Conservation (phyloP, 2,888 invertebrate species). For the Macrosoma leucophasiata region DNA sequence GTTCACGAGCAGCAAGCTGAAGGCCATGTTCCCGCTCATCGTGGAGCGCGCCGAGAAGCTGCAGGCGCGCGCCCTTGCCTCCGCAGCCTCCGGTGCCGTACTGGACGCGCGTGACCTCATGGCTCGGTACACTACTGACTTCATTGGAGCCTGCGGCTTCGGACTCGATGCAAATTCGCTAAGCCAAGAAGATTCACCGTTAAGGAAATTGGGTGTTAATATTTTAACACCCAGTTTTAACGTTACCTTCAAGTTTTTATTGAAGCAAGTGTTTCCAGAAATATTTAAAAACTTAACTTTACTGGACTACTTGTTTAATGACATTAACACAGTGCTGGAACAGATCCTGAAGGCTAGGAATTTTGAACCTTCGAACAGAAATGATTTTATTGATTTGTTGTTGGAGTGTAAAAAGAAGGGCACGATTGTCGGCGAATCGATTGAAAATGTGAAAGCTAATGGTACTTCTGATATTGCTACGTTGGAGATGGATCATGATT, state of each 20-base stretch:
- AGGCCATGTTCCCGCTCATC: conserved; percentile 51
- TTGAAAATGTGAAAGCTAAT: conserved; percentile 37
- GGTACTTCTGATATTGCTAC: conserved; percentile 34
- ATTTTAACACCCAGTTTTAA: conserved; percentile 29
- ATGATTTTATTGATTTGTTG: conserved; percentile 48
- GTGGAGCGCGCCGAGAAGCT: conserved; percentile 27
- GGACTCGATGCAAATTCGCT: conserved; percentile 48
- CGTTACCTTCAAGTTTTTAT: conserved; percentile 30
- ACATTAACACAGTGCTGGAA: conserved; percentile 34
- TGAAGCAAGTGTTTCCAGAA: conserved; percentile 43
- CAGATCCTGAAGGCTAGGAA: conserved; percentile 38
- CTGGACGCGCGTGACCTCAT: conserved; percentile 44
- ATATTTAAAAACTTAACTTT: conserved; percentile 34
- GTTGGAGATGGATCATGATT: conserved; percentile 37
- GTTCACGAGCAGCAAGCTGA: conserved; percentile 48
- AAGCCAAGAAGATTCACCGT: conserved; percentile 41
- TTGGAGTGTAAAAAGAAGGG: conserved; percentile 43
- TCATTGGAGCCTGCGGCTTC: conserved; percentile 47
- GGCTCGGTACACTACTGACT: conserved; percentile 32
- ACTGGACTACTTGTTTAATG: conserved; percentile 32
- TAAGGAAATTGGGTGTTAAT: conserved; percentile 41
- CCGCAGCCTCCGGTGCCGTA: conserved; percentile 5
- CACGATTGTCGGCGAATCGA: conserved; percentile 37
- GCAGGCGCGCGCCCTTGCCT: conserved; percentile 5
- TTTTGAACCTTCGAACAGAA: conserved; percentile 38